Evolutionary conservation across 2,888 invertebrate genomes (phyloP).

Genomic region (Calameuta idolon): DNA sequence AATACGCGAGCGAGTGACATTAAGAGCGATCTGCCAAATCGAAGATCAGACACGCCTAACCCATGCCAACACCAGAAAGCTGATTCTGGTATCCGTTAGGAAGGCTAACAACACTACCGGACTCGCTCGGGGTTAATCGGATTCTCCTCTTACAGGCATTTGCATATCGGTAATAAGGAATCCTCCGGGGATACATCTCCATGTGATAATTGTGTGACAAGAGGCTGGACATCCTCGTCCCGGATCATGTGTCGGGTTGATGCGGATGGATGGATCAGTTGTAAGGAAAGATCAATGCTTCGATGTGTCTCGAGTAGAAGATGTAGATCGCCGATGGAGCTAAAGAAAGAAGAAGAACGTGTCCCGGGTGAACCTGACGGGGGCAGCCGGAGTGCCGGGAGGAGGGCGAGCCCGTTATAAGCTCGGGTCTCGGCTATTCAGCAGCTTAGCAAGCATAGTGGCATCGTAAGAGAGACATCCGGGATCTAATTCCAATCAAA

Average conservation of each 20-base stretch:
- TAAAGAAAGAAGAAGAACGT: conserved; percentile 17
- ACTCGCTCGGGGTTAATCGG: neutral
- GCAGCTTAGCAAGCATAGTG: conserved; percentile 71
- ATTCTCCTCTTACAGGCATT: neutral
- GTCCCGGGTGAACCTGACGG: conserved; percentile 35
- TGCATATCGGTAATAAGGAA: neutral
- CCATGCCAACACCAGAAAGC: neutral
- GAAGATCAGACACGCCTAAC: neutral
- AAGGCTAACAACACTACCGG: neutral
- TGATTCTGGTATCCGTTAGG: neutral
- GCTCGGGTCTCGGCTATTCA: conserved; percentile 69
- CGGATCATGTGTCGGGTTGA: neutral
- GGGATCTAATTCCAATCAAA: conserved; percentile 47
- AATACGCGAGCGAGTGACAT: conserved; percentile 9
- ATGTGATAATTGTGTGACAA: too few relatives aligned
- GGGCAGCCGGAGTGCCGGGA: conserved; percentile 67
- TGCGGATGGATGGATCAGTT: neutral
- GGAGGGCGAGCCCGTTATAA: conserved; percentile 71
- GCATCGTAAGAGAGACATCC: conserved; percentile 63
- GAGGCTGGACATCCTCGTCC: neutral
- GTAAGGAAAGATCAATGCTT: neutral
- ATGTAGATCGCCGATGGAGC: conserved; percentile 6
- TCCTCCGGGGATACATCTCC: neutral
- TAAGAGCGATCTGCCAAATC: neutral
- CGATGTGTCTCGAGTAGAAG: neutral